Evolutionary conservation across 2,113 vertebrate species (phyloP), one percentile per base, ranked within the genome.

Genomic region (Corvus cornix): DNA sequence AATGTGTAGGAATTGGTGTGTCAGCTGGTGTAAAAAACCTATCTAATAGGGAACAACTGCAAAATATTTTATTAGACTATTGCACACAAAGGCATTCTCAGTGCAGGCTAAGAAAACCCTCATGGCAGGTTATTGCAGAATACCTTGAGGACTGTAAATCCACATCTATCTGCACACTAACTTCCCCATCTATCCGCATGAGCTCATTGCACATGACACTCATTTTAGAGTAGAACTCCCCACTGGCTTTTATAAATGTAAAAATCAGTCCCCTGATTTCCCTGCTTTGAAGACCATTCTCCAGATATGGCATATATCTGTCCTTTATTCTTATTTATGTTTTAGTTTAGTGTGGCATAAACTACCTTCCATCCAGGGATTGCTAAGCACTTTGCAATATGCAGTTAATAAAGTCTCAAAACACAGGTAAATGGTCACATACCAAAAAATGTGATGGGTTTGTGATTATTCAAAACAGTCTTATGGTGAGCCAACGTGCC

Each of bases 141-240:
- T 60, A 69, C 56, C 89, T 84, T 55, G 87, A 79, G 93, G 56
- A 77, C 77, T 93, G 66, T 96, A 97, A 96, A 97, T 94, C 58
- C 62, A 56, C 52, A n/a, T 77, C 87, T 84, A 46, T 81, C 69
- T 75, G 74, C 41, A 51, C 84, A 62, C 41, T 95, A 94, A 95
- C 87, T 73, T 93, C 58, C 49, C 67, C 78, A 91, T 96, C 58
- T 74, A 93, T 87, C 77, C 19, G 4, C 60, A 52, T 4, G 46
- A 96, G n/a, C 68, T 92, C 52, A 55, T 80, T 95, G 90, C 43
- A 59, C 51, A 56, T 88, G 87, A 60, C 76, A 87, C 77, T 92
- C 83, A 93, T 89, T 92, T 95, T 92, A 89, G 56, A 87, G 46
- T 37, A 81, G 68, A 97, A 86, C 55, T 93, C 90, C 60, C 88